Conservation (phyloP, 2,888 invertebrate species). For the Zaprionus lineosus region DNA sequence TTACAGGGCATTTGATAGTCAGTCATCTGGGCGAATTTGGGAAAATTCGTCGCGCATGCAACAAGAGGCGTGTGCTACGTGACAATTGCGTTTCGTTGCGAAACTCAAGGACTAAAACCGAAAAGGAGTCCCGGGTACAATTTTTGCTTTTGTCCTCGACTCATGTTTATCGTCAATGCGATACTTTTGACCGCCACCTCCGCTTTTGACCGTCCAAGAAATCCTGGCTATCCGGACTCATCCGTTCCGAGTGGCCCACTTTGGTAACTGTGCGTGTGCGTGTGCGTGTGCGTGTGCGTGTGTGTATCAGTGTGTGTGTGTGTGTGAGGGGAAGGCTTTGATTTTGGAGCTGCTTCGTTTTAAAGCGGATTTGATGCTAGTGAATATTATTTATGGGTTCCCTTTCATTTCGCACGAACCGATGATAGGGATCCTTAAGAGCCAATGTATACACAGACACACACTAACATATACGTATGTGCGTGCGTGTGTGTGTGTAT, state of each 20-base stretch:
- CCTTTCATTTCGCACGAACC: constrained; percentile 61
- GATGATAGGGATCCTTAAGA: constrained; percentile 62
- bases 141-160: constrained; percentile 26
- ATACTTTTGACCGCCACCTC: constrained; percentile 41
- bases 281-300: no score
- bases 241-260: no score
- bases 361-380: constrained; percentile 73
- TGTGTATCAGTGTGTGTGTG: neutral
- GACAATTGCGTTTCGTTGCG: constrained; percentile 1
- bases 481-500: constrained; percentile 15
- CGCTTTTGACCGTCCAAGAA: constrained; percentile 33
- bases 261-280: no score
- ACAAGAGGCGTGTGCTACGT: neutral
- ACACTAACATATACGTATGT: constrained; percentile 3
- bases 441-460: constrained; percentile 22
- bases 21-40: neutral
- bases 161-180: constrained; percentile 38
- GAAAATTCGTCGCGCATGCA: neutral
- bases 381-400: constrained; percentile 71
- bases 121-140: constrained; percentile 4
- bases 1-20: neutral
- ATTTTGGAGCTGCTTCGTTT: constrained; percentile 56
- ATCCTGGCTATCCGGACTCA: constrained; percentile 22
- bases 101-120: constrained; percentile 8
- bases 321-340: constrained; percentile 11